Evolutionary conservation across 2,888 invertebrate species (phyloP), one percentile per base, ranked within the genome.

Genomic region (Dugesia japonica): DNA sequence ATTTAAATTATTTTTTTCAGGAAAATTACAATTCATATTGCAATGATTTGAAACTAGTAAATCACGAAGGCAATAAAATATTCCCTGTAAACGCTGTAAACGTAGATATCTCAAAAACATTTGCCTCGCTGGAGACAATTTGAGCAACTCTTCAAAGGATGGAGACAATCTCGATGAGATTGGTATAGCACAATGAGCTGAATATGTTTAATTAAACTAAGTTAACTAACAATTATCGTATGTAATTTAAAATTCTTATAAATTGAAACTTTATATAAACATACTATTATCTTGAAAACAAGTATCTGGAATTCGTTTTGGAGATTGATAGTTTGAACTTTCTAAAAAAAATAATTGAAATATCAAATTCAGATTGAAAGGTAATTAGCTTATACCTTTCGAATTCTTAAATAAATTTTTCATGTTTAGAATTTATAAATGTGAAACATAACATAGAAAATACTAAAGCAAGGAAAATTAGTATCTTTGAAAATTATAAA

Each of bases 51-150:
- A 9, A n/a, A 13, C 17, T n/a, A 23, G 4, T 56, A 56, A 56
- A n/a, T 56, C 56, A 20, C 56, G 56, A 56, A 56, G 17, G 56
- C 56, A 56, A n/a, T 20, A 56, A 56, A 56, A 56, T 13, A 56
- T 56, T 56, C 56, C 56, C 17, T 56, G 56, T 13, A 56, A 23
- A 56, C 56, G 56, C 17, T 56, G 9, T 20, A n/a, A 20, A 4
- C 56, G n/a, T 23, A 56, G 17, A 56, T 56, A 56, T 56, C n/a
- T 56, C n/a, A 56, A n/a, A 56, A 56, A 56, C n/a, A 56, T 56
- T 56, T 56, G 56, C 17, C 56, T n/a, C 1, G 56, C 56, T 56
- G 56, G 56, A 13, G 56, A n/a, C 23, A 56, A 23, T 7, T 23
- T 56, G 56, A 56, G 56, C 56, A 56, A 9, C 17, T 56, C 9